Percentiles rank a stretch among this genome's conserved stretches.
phyloP scores from a whole-genome alignment of 2,113 vertebrate species.

The Indicator maculatus region DNA sequence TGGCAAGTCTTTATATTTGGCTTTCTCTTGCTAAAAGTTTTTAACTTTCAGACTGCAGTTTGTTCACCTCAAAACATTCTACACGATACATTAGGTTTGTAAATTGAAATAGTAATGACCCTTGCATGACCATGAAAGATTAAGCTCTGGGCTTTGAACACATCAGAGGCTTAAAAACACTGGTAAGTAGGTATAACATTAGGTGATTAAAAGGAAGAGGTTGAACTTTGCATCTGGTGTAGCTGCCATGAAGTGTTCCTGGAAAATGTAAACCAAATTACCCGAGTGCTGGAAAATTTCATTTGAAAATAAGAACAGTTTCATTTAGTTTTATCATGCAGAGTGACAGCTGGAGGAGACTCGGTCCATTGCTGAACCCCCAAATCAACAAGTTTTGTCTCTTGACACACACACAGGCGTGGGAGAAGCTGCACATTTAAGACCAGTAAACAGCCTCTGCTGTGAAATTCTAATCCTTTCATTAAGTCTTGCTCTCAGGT shows the following conservation, averaged over 20 bases:
- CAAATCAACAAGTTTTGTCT: conserved; percentile 57
- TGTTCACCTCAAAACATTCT: conserved; percentile 20
- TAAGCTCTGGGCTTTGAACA: not conserved
- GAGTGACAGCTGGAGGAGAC: conserved; percentile 43
- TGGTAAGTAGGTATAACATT: not conserved
- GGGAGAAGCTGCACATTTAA: conserved; percentile 27
- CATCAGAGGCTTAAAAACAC: conserved; percentile 10
- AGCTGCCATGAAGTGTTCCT: conserved; percentile 25
- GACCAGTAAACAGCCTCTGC: conserved; percentile 18
- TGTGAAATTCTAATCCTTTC: conserved; percentile 42
- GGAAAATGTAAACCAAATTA: conserved; percentile 58
- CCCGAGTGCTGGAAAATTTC: conserved; percentile 2
- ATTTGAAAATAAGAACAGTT: conserved; percentile 14
- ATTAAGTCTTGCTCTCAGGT: not conserved
- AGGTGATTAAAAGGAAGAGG: not conserved
- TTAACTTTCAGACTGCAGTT: conserved; percentile 18
- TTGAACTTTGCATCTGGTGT: conserved; percentile 25
- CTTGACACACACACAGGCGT: not conserved
- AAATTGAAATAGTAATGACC: conserved; percentile 18
- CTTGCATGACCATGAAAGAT: conserved; percentile 11
- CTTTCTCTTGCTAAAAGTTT: conserved; percentile 30
- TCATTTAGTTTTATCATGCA: conserved; percentile 10
- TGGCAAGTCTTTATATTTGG: not conserved
- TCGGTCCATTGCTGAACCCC: not conserved
- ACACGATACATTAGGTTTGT: not conserved